These are phyloP conservation scores for Drosophila kuntzei DNA, from an alignment of 2,888 invertebrate genomes.

Conservation along the genomic window DNA sequence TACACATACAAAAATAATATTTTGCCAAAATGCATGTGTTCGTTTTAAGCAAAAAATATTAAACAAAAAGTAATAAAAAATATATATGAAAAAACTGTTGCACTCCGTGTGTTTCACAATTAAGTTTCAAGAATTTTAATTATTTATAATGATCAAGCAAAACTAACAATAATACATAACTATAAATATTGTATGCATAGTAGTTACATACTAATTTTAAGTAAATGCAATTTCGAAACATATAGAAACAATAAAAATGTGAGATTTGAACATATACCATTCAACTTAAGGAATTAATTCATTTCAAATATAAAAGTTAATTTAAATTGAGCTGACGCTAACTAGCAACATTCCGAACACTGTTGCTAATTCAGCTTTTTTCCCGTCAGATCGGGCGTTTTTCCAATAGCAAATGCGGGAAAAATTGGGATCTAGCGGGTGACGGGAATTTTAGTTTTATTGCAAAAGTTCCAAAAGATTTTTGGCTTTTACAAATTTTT, in stretches of 20 bases:
- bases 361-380: too few species aligned
- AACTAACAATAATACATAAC: slow-evolving; percentile 59
- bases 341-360: too few species aligned
- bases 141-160: slow-evolving; percentile 64
- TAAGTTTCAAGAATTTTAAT: slow-evolving; percentile 71
- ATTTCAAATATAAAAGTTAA: background rate
- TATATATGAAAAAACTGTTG: slow-evolving; percentile 28
- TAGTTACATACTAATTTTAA: slow-evolving; percentile 76
- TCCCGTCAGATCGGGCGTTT: too few species aligned
- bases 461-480: too few species aligned
- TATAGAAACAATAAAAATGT: slow-evolving; percentile 80
- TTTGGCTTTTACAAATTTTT: too few species aligned
- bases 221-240: slow-evolving; percentile 79
- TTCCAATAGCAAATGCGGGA: too few species aligned
- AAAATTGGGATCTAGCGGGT: too few species aligned
- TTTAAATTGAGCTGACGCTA: background rate
- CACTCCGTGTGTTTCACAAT: slow-evolving; percentile 63
- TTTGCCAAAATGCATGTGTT: slow-evolving; percentile 77
- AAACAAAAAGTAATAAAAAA: slow-evolving; percentile 10
- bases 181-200: slow-evolving; percentile 66
- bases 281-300: background rate
- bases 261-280: slow-evolving; percentile 68
- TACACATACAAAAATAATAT: slow-evolving; percentile 40
- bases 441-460: too few species aligned
- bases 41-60: slow-evolving; percentile 59